These are phyloP conservation scores for Belonocnema kinseyi DNA, from an alignment of 1,140 invertebrate species.

Conservation along the genomic window DNA sequence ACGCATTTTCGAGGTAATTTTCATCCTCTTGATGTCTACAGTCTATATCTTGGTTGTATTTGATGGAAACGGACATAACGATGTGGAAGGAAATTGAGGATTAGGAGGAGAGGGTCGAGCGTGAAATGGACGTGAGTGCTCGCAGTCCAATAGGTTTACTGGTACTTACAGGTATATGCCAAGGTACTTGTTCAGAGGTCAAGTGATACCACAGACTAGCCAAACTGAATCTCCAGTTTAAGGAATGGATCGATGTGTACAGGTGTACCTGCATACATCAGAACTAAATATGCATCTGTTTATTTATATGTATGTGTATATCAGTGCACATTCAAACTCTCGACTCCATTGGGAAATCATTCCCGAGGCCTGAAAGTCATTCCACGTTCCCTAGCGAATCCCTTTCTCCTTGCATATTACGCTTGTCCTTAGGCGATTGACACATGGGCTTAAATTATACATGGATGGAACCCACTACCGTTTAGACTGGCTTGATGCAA, in stretches of 20 bases:
- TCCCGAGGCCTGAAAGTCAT: conserved; percentile 53
- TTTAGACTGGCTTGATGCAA: conserved; percentile 41
- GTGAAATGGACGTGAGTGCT: conserved; percentile 12
- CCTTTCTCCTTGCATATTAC: not conserved
- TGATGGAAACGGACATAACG: not conserved
- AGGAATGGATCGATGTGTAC: conserved; percentile 26
- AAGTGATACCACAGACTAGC: conserved; percentile 21
- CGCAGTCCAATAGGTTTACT: not conserved
- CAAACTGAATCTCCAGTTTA: conserved; percentile 13
- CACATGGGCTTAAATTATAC: conserved; percentile 60
- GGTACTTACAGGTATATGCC: not conserved
- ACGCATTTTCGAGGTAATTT: too few species aligned
- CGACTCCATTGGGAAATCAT: conserved; percentile 61
- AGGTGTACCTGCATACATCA: not conserved
- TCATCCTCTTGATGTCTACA: too few species aligned
- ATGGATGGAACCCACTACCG: conserved; percentile 47
- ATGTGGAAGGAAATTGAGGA: not conserved
- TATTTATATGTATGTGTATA: not conserved
- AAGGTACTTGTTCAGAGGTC: conserved; percentile 13
- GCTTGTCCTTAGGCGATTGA: conserved; percentile 57
- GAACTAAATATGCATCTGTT: not conserved
- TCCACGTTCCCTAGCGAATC: conserved; percentile 37
- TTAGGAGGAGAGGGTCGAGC: not conserved
- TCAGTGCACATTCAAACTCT: too few species aligned
- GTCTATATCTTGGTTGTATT: too few species aligned